These are phyloP conservation scores for Uropetala carovei DNA, from an alignment of 2,888 invertebrate genomes.

Conservation along the genomic window DNA sequence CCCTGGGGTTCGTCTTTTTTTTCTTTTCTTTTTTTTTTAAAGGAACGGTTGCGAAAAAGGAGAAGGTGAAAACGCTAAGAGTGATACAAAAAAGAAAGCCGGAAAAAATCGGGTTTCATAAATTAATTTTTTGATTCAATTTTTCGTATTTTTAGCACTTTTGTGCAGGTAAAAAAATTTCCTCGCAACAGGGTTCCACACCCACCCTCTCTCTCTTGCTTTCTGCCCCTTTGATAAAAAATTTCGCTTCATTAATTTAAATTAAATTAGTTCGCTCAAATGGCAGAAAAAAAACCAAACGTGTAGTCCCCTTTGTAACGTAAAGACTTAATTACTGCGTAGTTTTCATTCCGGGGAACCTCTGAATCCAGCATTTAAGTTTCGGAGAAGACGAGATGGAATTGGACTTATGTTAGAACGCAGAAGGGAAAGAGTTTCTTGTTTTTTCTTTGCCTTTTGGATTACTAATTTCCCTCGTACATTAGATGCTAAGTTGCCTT, in stretches of 20 bases:
- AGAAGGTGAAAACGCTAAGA: not conserved
- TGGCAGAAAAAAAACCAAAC: not conserved
- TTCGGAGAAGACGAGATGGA: conserved; percentile 57
- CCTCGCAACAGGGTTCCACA: not conserved
- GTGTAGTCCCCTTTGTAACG: conserved; percentile 23
- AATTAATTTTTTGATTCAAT: not conserved
- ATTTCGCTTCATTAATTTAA: conserved; percentile 49
- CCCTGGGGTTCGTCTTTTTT: not conserved
- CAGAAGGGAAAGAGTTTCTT: not conserved
- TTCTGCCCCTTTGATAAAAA: conserved; percentile 42
- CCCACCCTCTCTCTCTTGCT: too few relatives aligned
- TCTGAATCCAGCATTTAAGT: conserved; percentile 58
- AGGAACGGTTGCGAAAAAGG: not conserved
- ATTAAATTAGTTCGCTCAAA: conserved; percentile 39
- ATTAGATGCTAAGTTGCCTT: conserved; percentile 41
- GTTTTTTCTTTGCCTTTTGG: conserved; percentile 29
- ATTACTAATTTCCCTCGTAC: conserved; percentile 31
- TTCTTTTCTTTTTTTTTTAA: not conserved
- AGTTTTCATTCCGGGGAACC: conserved; percentile 59
- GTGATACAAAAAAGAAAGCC: not conserved
- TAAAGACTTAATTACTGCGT: conserved; percentile 59
- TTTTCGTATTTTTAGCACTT: not conserved
- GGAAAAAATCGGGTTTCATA: not conserved
- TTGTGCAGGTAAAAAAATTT: not conserved
- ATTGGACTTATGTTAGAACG: conserved; percentile 49